phyloP scores from a whole-genome alignment of 2,888 invertebrate species.

The Xestia xanthographa region DNA sequence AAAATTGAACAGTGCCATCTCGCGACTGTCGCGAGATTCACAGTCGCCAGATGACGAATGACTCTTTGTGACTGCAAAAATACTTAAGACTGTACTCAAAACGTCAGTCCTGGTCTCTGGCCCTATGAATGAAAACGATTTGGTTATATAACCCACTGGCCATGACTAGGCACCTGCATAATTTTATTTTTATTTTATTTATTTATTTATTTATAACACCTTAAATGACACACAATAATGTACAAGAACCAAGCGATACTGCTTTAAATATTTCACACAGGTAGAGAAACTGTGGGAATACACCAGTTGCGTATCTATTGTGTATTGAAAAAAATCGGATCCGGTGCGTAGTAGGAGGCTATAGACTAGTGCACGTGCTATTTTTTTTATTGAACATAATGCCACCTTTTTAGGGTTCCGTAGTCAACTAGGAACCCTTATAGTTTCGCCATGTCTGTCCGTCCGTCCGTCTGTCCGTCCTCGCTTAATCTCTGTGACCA shows the following conservation, averaged over 20 bases:
- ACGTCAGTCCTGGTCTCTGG: not conserved
- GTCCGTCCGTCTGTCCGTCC: too few species aligned
- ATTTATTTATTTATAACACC: too few species aligned
- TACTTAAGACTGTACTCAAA: not conserved
- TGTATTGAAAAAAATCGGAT: constrained; percentile 47
- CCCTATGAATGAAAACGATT: constrained; percentile 10
- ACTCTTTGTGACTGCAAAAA: not conserved
- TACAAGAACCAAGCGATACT: constrained; percentile 15
- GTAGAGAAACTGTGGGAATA: constrained; percentile 82
- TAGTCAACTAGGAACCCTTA: too few species aligned
- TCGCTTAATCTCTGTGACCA: too few species aligned
- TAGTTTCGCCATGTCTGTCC: too few species aligned
- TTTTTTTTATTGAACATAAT: constrained; percentile 53
- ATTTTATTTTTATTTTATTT: too few species aligned
- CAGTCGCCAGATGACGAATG: too few species aligned
- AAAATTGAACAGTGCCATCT: too few species aligned
- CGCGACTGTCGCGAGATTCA: too few species aligned
- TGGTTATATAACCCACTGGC: constrained; percentile 18
- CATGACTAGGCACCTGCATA: constrained; percentile 39
- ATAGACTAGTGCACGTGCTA: constrained; percentile 70
- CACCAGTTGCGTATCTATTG: constrained; percentile 50
- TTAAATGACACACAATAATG: not conserved
- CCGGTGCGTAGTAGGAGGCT: constrained; percentile 41
- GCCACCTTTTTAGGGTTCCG: too few species aligned
- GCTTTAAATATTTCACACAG: constrained; percentile 57